Conservation (phyloP, 2,113 vertebrate species). For the Vidua chalybeata region DNA sequence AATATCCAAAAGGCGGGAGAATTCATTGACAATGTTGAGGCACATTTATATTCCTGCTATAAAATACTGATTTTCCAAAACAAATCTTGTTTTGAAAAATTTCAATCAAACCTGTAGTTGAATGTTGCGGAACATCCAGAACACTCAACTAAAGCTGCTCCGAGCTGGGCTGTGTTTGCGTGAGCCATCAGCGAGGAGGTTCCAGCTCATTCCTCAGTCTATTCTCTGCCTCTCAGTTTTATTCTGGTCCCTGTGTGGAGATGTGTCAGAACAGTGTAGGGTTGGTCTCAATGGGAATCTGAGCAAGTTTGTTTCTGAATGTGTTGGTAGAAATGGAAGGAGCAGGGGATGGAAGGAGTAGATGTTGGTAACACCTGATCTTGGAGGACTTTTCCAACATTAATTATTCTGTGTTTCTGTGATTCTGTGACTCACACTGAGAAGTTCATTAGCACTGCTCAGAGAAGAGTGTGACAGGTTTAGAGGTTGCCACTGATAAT, state of each 20-base stretch:
- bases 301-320: not conserved
- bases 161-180: conserved; percentile 8
- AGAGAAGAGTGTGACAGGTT: not conserved
- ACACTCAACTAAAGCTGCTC: conserved; percentile 19
- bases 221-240: conserved; percentile 35
- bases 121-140: not conserved
- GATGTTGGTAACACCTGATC: not conserved
- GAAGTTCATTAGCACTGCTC: not conserved
- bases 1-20: not conserved
- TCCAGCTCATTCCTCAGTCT: conserved; percentile 24
- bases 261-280: not conserved
- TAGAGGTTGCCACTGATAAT: not conserved
- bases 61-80: conserved; percentile 2
- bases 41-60: not conserved
- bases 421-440: not conserved
- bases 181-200: not conserved
- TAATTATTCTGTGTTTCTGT: not conserved
- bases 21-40: not conserved
- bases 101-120: not conserved
- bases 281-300: not conserved
- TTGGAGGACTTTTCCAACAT: not conserved
- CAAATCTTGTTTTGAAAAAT: not conserved
- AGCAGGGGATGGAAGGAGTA: not conserved
- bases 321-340: not conserved
- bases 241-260: conserved; percentile 9